Base-by-base conservation (phyloP, 2,797 vertebrate genomes). In the Nyctalus aviator region DNA sequence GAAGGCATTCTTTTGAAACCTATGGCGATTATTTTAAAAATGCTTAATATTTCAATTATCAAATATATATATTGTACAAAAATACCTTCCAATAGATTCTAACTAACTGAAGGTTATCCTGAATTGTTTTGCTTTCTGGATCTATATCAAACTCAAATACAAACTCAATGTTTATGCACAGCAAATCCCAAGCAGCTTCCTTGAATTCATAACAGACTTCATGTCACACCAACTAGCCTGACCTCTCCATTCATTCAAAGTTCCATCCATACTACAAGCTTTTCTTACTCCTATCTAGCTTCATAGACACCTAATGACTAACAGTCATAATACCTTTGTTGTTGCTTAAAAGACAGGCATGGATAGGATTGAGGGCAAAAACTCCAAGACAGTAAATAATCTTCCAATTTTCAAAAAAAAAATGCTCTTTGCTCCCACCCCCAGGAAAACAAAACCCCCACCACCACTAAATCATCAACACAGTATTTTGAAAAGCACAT, bases 221-320 rank as follows among this genome's bases (percentile, higher is more conserved):
- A 79, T 85, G 48, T 83, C 88, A 94, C 25, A 88, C 23, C 91
- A 14, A 75, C 7, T 73, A 41, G 35, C n/a, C 18, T 90, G 21
- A 90, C 18, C 12, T 90, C 57, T 77, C 46, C 14, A 66, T 75
- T 93, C 37, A 88, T 20, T 92, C 10, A 77, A 83, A 89, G 20
- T 78, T 93, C 55, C 91, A 66, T 90, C 53, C 76, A 41, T 20
- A 50, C 14, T 37, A 86, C 25, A 79, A 71, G 89, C 9, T 73
- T 79, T 62, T 84, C n/a, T n/a, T 89, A n/a, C n/a, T 85, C 53
- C 92, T 94, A 93, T 94, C 12, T 93, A 91, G 13, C 37, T 89
- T 88, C 64, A 84, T 0, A 23, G 23, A 91, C 4, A 91, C 41
- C 32, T 69, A 86, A 94, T 37, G 59, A 82, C n/a, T 86, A 78